phyloP scores from a whole-genome alignment of 2,888 invertebrate genomes.

The Oscheius onirici region DNA sequence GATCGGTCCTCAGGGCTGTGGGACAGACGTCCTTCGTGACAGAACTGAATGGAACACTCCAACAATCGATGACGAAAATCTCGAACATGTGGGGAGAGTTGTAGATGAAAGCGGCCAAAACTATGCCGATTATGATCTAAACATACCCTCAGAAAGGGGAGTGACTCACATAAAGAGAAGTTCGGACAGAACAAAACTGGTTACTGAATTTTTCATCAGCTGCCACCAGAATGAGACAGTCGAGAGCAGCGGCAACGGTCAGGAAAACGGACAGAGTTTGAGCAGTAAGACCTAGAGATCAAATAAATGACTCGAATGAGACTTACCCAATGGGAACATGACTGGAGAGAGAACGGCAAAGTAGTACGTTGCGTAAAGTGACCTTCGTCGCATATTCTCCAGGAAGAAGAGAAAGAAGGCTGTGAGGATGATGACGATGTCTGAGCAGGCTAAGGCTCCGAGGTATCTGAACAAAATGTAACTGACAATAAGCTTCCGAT shows the following conservation, averaged over 20 bases:
- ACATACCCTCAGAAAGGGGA: conserved; percentile 5
- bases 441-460: conserved; percentile 64
- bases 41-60: conserved; percentile 59
- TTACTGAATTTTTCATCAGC: conserved; percentile 51
- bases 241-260: conserved; percentile 66
- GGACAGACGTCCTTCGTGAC: conserved; percentile 67
- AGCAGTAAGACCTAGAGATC: conserved; percentile 44
- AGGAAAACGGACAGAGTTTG: conserved; percentile 63
- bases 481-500: background rate
- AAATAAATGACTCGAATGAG: background rate
- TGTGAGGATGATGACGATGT: conserved; percentile 62
- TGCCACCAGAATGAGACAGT: conserved; percentile 64
- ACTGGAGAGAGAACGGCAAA: conserved; percentile 63
- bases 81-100: conserved; percentile 68
- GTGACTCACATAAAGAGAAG: conserved; percentile 46
- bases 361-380: conserved; percentile 55
- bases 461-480: conserved; percentile 62
- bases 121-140: conserved; percentile 46
- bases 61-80: conserved; percentile 68
- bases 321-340: conserved; percentile 65
- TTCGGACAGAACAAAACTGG: conserved; percentile 57
- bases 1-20: conserved; percentile 60
- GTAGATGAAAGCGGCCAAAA: conserved; percentile 56
- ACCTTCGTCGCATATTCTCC: conserved; percentile 65
- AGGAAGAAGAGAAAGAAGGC: conserved; percentile 68